These are phyloP conservation scores for Pipistrellus kuhlii DNA, from an alignment of 2,797 vertebrate species.

Conservation along the genomic window DNA sequence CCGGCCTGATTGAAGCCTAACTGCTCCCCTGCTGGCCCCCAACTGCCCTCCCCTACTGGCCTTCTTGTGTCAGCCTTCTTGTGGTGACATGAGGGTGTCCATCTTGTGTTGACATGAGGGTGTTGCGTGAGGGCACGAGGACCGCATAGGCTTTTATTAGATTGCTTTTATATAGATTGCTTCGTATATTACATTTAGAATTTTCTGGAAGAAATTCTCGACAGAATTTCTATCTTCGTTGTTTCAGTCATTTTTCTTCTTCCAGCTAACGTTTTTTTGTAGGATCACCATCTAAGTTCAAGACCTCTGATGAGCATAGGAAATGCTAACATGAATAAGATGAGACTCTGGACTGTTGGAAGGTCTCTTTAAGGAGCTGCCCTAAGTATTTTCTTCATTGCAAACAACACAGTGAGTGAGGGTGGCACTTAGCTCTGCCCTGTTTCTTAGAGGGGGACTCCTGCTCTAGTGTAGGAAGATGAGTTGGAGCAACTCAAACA, in stretches of 20 bases:
- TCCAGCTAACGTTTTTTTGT: background rate
- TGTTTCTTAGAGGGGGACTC: background rate
- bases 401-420: background rate
- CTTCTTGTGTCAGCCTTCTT: too few species aligned
- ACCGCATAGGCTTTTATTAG: too few species aligned
- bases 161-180: background rate
- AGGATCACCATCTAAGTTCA: background rate
- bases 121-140: too few species aligned
- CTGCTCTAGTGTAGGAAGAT: slow-evolving; percentile 13
- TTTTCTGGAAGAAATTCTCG: background rate
- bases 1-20: too few species aligned
- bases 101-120: too few species aligned
- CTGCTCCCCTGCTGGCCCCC: too few species aligned
- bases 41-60: too few species aligned
- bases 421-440: background rate
- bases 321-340: background rate
- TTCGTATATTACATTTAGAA: background rate
- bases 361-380: background rate
- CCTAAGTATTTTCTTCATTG: background rate
- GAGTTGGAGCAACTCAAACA: background rate
- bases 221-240: background rate
- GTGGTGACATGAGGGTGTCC: too few species aligned
- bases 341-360: background rate
- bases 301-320: background rate
- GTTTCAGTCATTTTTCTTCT: background rate